A percentile compares a stretch with the other conserved stretches of the same genome.
Evolutionary conservation across 1,140 invertebrate genomes (phyloP).

Genomic region (Cataglyphis hispanica): DNA sequence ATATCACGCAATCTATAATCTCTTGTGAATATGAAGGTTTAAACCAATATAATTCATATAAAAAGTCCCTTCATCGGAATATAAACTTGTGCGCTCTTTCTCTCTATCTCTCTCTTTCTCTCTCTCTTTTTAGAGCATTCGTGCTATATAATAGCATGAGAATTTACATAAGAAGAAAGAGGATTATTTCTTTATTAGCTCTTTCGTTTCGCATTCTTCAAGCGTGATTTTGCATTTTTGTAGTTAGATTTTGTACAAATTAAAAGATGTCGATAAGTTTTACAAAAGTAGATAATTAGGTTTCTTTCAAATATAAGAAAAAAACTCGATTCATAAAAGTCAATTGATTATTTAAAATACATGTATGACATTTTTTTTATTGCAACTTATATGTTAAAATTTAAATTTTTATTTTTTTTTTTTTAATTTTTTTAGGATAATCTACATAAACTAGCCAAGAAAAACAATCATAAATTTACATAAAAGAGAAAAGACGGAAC

Average conservation of each 20-base stretch:
- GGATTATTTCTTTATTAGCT: neutral
- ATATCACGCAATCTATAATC: too few species aligned
- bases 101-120: too few species aligned
- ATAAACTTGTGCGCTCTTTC: too few species aligned
- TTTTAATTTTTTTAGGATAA: neutral
- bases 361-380: neutral
- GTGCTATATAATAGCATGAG: conserved; percentile 13
- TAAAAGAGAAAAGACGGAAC: conserved; percentile 30
- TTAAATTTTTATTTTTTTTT: neutral
- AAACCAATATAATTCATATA: too few species aligned
- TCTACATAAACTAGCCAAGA: neutral
- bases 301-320: too few species aligned
- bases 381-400: neutral
- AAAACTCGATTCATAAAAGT: too few species aligned
- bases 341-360: neutral
- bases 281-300: too few species aligned
- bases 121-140: neutral
- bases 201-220: conserved; percentile 15
- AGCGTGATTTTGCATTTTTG: neutral
- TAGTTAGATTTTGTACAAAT: neutral
- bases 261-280: neutral
- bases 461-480: conserved; percentile 11
- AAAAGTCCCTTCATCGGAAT: too few species aligned
- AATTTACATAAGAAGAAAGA: neutral
- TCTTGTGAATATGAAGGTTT: too few species aligned